These are phyloP conservation scores for Cyphomyrmex costatus DNA, from an alignment of 1,140 invertebrate genomes.

Conservation along the genomic window DNA sequence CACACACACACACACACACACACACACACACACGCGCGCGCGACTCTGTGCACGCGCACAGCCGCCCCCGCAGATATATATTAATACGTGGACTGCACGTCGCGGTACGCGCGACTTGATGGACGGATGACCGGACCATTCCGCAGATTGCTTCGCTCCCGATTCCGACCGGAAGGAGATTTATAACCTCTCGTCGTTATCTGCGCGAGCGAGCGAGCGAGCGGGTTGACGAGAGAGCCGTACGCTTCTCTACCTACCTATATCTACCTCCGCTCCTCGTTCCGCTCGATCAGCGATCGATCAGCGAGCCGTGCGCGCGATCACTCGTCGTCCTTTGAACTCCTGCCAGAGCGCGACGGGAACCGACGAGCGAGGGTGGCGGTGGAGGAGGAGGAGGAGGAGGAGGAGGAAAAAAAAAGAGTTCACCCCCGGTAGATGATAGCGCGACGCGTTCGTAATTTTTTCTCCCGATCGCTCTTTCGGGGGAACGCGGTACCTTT, in stretches of 20 bases:
- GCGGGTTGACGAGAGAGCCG: slow-evolving; percentile 43
- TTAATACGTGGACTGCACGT: slow-evolving; percentile 77
- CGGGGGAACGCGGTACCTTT: background rate
- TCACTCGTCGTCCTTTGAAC: slow-evolving; percentile 61
- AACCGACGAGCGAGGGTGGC: background rate
- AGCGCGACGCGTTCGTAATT: slow-evolving; percentile 64
- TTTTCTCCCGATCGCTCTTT: slow-evolving; percentile 58
- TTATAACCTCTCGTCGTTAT: slow-evolving; percentile 86
- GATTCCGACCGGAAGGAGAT: slow-evolving; percentile 85
- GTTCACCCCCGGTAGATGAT: slow-evolving; percentile 30
- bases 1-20: background rate
- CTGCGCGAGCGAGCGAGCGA: slow-evolving; percentile 73
- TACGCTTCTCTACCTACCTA: slow-evolving; percentile 35
- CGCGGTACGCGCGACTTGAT: slow-evolving; percentile 82
- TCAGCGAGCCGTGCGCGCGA: slow-evolving; percentile 56
- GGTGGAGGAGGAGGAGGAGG: background rate
- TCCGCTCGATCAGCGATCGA: slow-evolving; percentile 73
- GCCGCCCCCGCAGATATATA: slow-evolving; percentile 72
- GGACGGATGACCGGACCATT: slow-evolving; percentile 86
- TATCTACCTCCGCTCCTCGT: slow-evolving; percentile 42
- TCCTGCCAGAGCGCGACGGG: slow-evolving; percentile 35
- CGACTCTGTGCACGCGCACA: slow-evolving; percentile 51
- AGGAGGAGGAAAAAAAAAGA: slow-evolving; percentile 19
- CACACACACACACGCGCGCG: background rate
- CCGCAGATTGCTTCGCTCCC: slow-evolving; percentile 86